phyloP scores from a whole-genome alignment of 2,888 invertebrate species.

The Drosophila borborema region DNA sequence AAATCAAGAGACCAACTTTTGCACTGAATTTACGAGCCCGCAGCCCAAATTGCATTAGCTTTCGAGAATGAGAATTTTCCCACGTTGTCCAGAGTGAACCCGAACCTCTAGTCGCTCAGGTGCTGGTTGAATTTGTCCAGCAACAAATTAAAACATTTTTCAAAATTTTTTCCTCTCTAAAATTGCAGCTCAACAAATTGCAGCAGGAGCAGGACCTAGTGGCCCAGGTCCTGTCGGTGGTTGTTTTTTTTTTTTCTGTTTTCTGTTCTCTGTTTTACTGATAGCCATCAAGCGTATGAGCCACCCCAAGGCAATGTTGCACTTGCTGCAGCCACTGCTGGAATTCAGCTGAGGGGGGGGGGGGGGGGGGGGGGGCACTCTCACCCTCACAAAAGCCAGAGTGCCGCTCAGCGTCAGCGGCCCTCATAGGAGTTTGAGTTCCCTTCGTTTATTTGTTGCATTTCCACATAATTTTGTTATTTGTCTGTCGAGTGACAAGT shows the following conservation, averaged over 20 bases:
- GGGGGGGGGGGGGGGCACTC: slow-evolving; percentile 32
- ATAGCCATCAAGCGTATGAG: slow-evolving; percentile 48
- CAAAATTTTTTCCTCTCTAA: neutral
- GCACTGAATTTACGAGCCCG: slow-evolving; percentile 79
- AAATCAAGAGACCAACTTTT: slow-evolving; percentile 70
- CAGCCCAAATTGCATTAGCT: slow-evolving; percentile 75
- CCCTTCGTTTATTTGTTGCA: slow-evolving; percentile 61
- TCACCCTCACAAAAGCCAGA: slow-evolving; percentile 34
- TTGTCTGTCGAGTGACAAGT: slow-evolving; percentile 74
- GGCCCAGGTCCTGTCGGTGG: slow-evolving; percentile 50
- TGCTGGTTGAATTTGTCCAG: slow-evolving; percentile 23
- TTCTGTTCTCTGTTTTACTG: slow-evolving; percentile 26
- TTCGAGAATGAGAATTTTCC: slow-evolving; percentile 73
- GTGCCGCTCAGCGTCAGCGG: slow-evolving; percentile 21
- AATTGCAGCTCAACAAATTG: slow-evolving; percentile 42
- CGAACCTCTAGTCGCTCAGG: slow-evolving; percentile 35
- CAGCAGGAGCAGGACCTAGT: slow-evolving; percentile 44
- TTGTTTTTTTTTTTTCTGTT: slow-evolving; percentile 31
- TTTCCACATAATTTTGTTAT: slow-evolving; percentile 79
- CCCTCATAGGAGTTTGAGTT: slow-evolving; percentile 23
- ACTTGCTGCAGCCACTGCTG: slow-evolving; percentile 56
- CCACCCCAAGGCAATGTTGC: slow-evolving; percentile 49
- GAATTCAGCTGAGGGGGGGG: slow-evolving; percentile 47
- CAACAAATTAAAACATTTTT: slow-evolving; percentile 49
- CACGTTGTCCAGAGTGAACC: slow-evolving; percentile 56